Evolutionary conservation across 2,113 vertebrate species (phyloP).

Genomic region (Pseudopodoces humilis): DNA sequence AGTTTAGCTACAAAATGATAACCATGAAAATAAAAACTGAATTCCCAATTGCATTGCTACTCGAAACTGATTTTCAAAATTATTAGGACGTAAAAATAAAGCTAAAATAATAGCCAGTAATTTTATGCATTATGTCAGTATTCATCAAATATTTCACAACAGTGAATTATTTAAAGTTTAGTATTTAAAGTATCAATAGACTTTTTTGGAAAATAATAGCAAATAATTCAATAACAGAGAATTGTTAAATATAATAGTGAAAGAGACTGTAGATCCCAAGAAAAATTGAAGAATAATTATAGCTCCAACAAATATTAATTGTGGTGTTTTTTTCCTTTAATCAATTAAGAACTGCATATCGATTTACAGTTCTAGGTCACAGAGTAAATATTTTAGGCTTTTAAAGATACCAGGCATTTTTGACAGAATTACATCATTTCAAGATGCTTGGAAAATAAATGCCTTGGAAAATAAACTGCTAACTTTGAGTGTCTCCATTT

Average conservation of each 20-base stretch:
- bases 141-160: not conserved
- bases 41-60: not conserved
- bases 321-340: not conserved
- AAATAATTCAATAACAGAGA: not conserved
- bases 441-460: not conserved
- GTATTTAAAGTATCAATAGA: not conserved
- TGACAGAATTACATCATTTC: not conserved
- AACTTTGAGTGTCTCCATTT: not conserved
- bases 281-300: not conserved
- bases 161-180: not conserved
- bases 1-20: not conserved
- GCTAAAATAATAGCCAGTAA: not conserved
- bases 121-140: not conserved
- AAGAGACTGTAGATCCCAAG: not conserved
- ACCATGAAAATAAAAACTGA: not conserved
- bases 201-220: not conserved
- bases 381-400: not conserved
- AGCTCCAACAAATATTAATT: not conserved
- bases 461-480: not conserved
- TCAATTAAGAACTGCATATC: not conserved
- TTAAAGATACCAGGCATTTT: not conserved
- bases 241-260: not conserved
- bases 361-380: not conserved
- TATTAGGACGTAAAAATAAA: not conserved
- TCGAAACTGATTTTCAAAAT: not conserved